A percentile compares a stretch with the other conserved stretches of the same genome.
These are phyloP conservation scores for Drosophila mayaguana DNA, from an alignment of 2,888 invertebrate species.

Conservation along the genomic window DNA sequence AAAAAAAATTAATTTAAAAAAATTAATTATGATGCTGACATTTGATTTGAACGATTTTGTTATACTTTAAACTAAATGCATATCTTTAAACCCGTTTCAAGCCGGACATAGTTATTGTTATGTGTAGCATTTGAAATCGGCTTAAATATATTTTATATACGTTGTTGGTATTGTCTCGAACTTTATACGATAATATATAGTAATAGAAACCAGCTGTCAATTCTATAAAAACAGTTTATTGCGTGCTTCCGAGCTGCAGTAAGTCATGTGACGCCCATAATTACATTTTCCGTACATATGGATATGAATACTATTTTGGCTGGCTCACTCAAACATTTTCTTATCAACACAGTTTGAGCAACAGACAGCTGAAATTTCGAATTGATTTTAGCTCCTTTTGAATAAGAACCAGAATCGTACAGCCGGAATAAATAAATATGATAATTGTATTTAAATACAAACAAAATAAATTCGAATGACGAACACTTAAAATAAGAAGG, in stretches of 20 bases:
- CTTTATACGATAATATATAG: constrained; percentile 10
- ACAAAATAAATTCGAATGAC: background rate
- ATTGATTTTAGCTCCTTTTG: background rate
- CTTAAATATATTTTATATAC: constrained; percentile 8
- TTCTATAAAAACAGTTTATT: constrained; percentile 14
- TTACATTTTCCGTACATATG: background rate
- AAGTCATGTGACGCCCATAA: background rate
- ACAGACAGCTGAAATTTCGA: background rate
- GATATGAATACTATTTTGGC: background rate
- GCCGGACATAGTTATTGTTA: background rate
- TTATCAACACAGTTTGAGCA: background rate
- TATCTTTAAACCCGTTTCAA: background rate
- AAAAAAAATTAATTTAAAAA: background rate
- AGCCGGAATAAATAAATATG: background rate
- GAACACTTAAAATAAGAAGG: background rate
- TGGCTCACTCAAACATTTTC: background rate
- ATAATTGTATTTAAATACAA: background rate
- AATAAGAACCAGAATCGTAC: background rate
- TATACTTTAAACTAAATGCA: constrained; percentile 1
- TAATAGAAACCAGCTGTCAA: constrained; percentile 22
- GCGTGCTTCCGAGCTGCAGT: constrained; percentile 11
- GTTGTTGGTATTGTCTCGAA: constrained; percentile 16
- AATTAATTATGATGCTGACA: background rate
- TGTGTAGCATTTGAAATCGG: constrained; percentile 2
- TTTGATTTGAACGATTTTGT: constrained; percentile 3